Conservation (phyloP, 1,140 invertebrate genomes). For the Achatina immaculata region DNA sequence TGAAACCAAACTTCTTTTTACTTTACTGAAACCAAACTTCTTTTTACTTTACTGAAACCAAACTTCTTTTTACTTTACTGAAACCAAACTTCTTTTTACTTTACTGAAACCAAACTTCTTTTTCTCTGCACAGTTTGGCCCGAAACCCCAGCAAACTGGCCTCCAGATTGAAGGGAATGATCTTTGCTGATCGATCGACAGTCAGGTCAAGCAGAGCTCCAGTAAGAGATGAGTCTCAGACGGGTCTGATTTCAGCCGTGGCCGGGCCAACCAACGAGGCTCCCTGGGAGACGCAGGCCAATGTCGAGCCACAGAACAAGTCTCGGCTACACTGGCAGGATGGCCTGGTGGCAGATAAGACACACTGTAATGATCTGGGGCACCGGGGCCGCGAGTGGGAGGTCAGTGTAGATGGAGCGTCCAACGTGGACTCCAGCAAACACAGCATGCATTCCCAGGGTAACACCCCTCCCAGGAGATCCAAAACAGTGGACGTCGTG, state of each 20-base stretch:
- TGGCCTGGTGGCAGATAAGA: neutral
- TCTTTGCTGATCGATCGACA: conserved; percentile 21
- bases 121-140: neutral
- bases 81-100: neutral
- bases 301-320: neutral
- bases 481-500: neutral
- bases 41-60: neutral
- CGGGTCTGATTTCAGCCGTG: conserved; percentile 13
- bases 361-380: neutral
- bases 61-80: neutral
- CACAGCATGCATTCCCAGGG: conserved; percentile 14
- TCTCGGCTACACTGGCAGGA: conserved; percentile 24
- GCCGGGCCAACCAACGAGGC: conserved; percentile 18
- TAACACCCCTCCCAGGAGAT: conserved; percentile 13
- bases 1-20: neutral
- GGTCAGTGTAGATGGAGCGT: neutral
- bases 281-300: neutral
- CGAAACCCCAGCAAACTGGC: conserved; percentile 2
- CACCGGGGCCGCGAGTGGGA: conserved; percentile 19
- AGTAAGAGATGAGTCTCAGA: conserved; percentile 18
- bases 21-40: neutral
- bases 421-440: conserved; percentile 7
- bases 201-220: neutral
- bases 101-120: neutral
- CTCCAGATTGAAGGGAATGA: conserved; percentile 34